A percentile compares a stretch with the other conserved stretches of the same genome.
Evolutionary conservation across 2,888 invertebrate genomes (phyloP).

Genomic region (Euspilapteryx auroguttella): DNA sequence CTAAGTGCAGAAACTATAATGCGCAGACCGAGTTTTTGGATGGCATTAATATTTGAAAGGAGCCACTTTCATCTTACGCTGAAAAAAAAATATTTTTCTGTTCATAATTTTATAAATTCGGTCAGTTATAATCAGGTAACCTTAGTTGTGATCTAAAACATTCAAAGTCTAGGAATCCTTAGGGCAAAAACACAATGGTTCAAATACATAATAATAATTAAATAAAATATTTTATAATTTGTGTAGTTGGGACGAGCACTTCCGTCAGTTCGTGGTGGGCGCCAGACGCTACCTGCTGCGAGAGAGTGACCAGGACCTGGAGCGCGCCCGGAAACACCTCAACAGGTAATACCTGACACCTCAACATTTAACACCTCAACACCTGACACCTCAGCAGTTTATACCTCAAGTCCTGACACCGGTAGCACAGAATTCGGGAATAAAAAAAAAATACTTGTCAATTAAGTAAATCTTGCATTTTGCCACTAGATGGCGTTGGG

Average conservation of each 20-base stretch:
- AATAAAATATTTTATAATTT: not conserved
- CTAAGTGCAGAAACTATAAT: no score
- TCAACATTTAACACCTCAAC: not conserved
- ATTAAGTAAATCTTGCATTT: slow-evolving; percentile 3
- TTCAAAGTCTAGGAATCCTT: not conserved
- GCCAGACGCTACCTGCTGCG: slow-evolving; percentile 69
- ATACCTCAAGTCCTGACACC: not conserved
- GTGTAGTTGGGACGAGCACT: slow-evolving; percentile 64
- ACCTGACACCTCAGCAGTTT: not conserved
- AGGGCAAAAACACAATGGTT: not conserved
- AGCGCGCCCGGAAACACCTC: slow-evolving; percentile 53
- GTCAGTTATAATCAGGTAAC: not conserved
- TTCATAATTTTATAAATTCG: not conserved
- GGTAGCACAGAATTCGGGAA: not conserved
- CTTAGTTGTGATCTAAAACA: no score
- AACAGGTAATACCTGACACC: slow-evolving; percentile 37
- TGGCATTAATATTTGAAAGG: no score
- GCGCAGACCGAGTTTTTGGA: no score
- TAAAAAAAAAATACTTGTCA: not conserved
- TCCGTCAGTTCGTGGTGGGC: slow-evolving; percentile 67
- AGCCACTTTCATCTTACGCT: no score
- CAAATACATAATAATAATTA: not conserved
- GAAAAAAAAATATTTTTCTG: no score
- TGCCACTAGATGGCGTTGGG: no score
- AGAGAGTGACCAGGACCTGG: slow-evolving; percentile 64